These are phyloP conservation scores for Leptinotarsa undecemlineata DNA, from an alignment of 1,140 invertebrate genomes.

Conservation along the genomic window DNA sequence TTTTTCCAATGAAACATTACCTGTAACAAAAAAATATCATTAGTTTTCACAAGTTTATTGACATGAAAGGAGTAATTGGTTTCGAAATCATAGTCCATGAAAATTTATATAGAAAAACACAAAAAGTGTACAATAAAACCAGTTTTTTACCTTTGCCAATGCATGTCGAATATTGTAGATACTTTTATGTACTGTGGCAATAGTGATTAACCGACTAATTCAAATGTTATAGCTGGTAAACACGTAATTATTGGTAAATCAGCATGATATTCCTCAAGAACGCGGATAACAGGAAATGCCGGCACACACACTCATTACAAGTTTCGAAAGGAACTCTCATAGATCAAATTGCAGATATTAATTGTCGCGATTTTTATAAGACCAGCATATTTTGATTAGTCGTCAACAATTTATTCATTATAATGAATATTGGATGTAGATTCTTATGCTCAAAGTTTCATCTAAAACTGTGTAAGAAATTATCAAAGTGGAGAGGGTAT, in stretches of 20 bases:
- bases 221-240: slow-evolving; percentile 8
- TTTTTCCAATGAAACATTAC: background rate
- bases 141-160: too few relatives aligned
- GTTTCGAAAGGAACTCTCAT: background rate
- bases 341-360: background rate
- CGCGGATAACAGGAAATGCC: slow-evolving; percentile 7
- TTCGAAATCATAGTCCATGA: too few relatives aligned
- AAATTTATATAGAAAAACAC: too few relatives aligned
- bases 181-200: background rate
- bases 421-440: too few relatives aligned
- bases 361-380: background rate
- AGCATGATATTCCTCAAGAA: slow-evolving; percentile 6
- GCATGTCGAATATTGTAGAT: too few relatives aligned
- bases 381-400: background rate
- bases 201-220: background rate
- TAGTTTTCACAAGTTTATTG: background rate
- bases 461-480: too few relatives aligned
- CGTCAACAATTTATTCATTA: too few relatives aligned
- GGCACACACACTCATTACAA: background rate
- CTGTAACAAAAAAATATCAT: slow-evolving; percentile 3
- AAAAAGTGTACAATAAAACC: too few relatives aligned
- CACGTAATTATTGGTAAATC: slow-evolving; percentile 5
- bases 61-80: background rate
- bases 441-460: too few relatives aligned
- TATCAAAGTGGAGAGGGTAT: too few relatives aligned